Base-by-base conservation (phyloP, 2,888 invertebrate species). In the Pyralis farinalis region DNA sequence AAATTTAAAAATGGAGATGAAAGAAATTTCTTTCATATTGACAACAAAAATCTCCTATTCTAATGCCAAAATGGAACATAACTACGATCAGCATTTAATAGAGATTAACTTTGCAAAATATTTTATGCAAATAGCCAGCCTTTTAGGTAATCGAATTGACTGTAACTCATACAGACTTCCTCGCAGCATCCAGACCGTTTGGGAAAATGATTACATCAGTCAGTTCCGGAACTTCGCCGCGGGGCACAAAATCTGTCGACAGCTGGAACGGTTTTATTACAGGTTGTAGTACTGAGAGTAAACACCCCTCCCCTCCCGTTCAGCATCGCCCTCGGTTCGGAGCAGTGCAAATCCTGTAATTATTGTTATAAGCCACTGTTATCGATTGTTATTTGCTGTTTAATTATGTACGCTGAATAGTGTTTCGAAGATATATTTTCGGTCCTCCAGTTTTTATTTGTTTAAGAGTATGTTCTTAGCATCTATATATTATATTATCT, bases 211-310 rank as follows among this genome's bases (percentile, higher is more conserved):
- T 63, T 53, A 52, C 57, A 63, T 58, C 54, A 58, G 52, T 56
- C 54, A 53, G 54, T 51, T 43, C 53, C 49, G 47, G 46, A 52
- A 51, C 16, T 2, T 53, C 51, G 44, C 52, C 53, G 44, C 53
- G 47, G 60, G 55, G 51, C 52, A 53, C 51, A 49, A 51, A 60
- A 58, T 56, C 61, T 53, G 63, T 66, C 64, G 58, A 58, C 59
- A 55, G 49, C 7, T 25, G 8, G 1, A 25, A 25, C 25, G 3
- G 25, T 25, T 25, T 25, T 25, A 25, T 25, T 25, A 51, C 55
- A 58, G 54, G n/a, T n/a, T n/a, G n/a, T n/a, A n/a, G n/a, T n/a
- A 55, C 61, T 41, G 51, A 46, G 51, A 47, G 55, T 58, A 59
- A 64, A 59, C 58, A 55, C 54, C 57, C 53, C 49, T 12, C 33